These are phyloP conservation scores for Patella caerulea DNA, from an alignment of 2,888 invertebrate genomes.

Conservation along the genomic window DNA sequence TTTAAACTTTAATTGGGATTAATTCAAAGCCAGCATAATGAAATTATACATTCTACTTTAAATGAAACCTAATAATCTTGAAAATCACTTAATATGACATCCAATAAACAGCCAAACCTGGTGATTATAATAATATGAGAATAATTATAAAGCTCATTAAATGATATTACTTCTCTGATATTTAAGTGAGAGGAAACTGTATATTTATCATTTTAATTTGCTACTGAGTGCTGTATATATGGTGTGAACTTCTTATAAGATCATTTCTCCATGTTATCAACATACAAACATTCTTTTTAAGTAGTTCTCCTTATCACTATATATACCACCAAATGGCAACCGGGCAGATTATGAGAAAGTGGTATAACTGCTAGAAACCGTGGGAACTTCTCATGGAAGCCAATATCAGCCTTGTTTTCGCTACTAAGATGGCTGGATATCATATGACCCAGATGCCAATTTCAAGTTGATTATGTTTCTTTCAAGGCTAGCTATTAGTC, in stretches of 20 bases:
- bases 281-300: neutral
- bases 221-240: neutral
- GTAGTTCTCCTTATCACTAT: neutral
- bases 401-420: neutral
- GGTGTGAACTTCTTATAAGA: slow-evolving; percentile 8
- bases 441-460: slow-evolving; percentile 3
- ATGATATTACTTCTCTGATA: no score
- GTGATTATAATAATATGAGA: no score
- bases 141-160: no score
- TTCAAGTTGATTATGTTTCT: slow-evolving; percentile 9
- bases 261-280: slow-evolving; percentile 5
- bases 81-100: no score
- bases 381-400: neutral
- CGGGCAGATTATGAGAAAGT: neutral
- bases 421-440: neutral
- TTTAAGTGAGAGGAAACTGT: no score
- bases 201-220: no score
- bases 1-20: no score
- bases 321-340: neutral
- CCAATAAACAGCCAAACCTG: no score
- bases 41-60: no score
- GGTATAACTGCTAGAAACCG: neutral
- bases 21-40: no score
- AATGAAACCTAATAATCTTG: no score
- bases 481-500: neutral